These are phyloP conservation scores for Xanthorhoe designata DNA, from an alignment of 2,888 invertebrate genomes.

Conservation along the genomic window DNA sequence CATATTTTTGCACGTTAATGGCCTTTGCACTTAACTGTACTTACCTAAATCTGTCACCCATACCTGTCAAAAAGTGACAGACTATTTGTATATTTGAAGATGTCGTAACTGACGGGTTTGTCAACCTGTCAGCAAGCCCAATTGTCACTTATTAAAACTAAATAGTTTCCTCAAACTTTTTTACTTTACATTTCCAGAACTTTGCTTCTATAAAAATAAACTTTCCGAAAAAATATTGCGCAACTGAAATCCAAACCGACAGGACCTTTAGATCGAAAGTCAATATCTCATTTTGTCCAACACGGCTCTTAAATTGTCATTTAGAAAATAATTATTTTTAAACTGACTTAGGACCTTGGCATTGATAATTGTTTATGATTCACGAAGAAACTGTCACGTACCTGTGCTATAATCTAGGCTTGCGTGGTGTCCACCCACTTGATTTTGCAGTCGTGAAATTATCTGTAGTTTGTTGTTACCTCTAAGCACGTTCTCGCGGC, in stretches of 20 bases:
- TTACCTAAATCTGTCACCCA: too few species aligned
- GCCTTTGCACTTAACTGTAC: constrained; percentile 2
- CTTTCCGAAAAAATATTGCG: too few species aligned
- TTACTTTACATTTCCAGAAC: too few species aligned
- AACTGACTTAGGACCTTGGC: constrained; percentile 13
- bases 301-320: neutral
- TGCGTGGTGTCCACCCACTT: constrained; percentile 13
- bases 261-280: neutral
- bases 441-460: neutral
- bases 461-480: neutral
- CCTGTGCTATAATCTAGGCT: constrained; percentile 7
- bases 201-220: too few species aligned
- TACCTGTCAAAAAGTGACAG: too few species aligned
- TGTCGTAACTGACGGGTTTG: too few species aligned
- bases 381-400: neutral
- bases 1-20: constrained; percentile 13
- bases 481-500: neutral
- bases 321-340: neutral
- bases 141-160: too few species aligned
- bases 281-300: neutral
- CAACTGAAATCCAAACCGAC: too few species aligned
- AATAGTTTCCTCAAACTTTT: too few species aligned
- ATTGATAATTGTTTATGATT: constrained; percentile 7
- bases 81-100: too few species aligned
- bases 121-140: too few species aligned